Evolutionary conservation across 2,113 vertebrate species (phyloP).

Genomic region (Nothobranchius kuhntae): DNA sequence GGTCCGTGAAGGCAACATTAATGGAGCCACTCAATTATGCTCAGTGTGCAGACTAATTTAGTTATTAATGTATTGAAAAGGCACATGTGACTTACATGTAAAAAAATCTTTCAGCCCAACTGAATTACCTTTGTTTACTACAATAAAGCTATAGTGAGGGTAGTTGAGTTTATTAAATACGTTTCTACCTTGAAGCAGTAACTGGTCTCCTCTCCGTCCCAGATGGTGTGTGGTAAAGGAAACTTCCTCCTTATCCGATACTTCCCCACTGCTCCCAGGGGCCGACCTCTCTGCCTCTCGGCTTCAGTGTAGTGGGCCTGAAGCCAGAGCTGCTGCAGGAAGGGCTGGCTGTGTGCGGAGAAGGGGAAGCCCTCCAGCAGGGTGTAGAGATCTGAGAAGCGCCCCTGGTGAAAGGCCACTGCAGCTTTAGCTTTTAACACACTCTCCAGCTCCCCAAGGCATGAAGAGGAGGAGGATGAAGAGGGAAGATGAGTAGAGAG

Average conservation of each 20-base stretch:
- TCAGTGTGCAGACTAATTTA: no score
- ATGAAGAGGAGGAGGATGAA: constrained; percentile 12
- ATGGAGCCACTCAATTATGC: no score
- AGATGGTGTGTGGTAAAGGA: constrained; percentile 76
- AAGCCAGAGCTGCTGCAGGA: constrained; percentile 80
- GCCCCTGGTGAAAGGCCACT: constrained; percentile 76
- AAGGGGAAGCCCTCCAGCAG: constrained; percentile 73
- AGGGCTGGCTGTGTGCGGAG: constrained; percentile 69
- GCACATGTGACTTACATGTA: no score
- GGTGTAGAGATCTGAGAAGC: constrained; percentile 71
- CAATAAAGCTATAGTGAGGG: neutral
- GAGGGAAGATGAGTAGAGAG: constrained; percentile 63
- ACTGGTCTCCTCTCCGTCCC: constrained; percentile 79
- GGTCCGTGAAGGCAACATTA: no score
- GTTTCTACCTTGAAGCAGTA: constrained; percentile 77
- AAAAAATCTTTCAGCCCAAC: no score
- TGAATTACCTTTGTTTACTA: no score
- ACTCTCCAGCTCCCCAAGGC: constrained; percentile 60
- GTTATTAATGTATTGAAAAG: no score
- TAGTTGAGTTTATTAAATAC: neutral
- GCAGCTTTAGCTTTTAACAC: constrained; percentile 73
- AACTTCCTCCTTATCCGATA: constrained; percentile 77
- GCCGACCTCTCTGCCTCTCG: constrained; percentile 70
- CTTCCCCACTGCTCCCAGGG: constrained; percentile 79
- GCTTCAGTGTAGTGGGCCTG: constrained; percentile 73